Evolutionary conservation across 2,888 invertebrate genomes (phyloP).

Genomic region (Aphrophora alni): DNA sequence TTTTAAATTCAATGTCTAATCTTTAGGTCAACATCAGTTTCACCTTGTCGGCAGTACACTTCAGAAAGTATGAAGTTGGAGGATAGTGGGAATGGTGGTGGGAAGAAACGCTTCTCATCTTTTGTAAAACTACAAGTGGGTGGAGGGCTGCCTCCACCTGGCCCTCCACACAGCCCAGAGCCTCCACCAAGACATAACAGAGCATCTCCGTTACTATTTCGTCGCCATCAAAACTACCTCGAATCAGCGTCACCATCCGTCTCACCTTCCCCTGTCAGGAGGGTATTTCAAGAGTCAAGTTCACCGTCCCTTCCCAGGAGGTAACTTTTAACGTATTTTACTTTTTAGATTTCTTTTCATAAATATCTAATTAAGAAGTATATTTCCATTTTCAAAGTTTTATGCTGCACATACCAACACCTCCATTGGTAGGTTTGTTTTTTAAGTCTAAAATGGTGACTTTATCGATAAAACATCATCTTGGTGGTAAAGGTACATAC

Average conservation of each 20-base stretch:
- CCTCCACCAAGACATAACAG: conserved; percentile 51
- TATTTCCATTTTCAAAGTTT: too few species aligned
- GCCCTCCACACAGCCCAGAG: conserved; percentile 47
- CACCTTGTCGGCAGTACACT: conserved; percentile 49
- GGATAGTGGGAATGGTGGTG: conserved; percentile 36
- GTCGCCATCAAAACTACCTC: conserved; percentile 40
- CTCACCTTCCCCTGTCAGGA: conserved; percentile 58
- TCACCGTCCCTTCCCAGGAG: conserved; percentile 12
- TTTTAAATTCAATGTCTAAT: too few species aligned
- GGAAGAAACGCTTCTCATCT: conserved; percentile 34
- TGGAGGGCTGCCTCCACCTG: conserved; percentile 38
- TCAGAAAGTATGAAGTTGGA: conserved; percentile 39
- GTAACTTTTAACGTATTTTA: too few species aligned
- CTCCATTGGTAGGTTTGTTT: too few species aligned
- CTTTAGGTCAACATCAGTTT: conserved; percentile 51
- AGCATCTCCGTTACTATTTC: conserved; percentile 44
- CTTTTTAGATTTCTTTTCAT: too few species aligned
- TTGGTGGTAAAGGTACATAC: background rate
- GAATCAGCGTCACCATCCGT: conserved; percentile 41
- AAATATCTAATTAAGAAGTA: too few species aligned
- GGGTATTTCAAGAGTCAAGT: conserved; percentile 50
- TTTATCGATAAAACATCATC: too few species aligned
- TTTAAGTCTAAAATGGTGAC: too few species aligned
- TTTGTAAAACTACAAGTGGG: conserved; percentile 43
- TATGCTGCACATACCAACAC: too few species aligned